These are phyloP conservation scores for Anas bahamensis DNA, from an alignment of 2,797 vertebrate species.

Conservation along the genomic window DNA sequence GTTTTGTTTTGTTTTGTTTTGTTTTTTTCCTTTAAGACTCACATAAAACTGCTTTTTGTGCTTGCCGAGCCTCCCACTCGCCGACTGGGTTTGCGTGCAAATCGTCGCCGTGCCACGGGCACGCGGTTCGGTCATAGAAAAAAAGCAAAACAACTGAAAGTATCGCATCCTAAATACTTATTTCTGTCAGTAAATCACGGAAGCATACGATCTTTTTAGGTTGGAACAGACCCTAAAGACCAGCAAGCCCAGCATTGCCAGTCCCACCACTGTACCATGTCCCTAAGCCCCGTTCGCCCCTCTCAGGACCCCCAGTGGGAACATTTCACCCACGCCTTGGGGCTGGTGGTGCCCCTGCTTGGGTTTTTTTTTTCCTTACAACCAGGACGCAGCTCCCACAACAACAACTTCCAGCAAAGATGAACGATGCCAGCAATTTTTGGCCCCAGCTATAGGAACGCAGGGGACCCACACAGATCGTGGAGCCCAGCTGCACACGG, in stretches of 20 bases:
- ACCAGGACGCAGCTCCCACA: background rate
- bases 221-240: too few relatives aligned
- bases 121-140: background rate
- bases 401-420: background rate
- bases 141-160: background rate
- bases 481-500: too few relatives aligned
- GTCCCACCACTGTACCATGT: background rate
- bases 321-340: background rate
- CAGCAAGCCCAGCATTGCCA: background rate
- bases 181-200: background rate
- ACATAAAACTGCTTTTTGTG: background rate
- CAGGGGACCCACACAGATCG: background rate
- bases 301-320: background rate
- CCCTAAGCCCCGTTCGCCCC: background rate
- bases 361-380: background rate
- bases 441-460: background rate
- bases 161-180: background rate
- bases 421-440: background rate
- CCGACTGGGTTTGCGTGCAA: background rate
- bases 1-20: too few relatives aligned
- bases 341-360: background rate
- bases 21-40: background rate
- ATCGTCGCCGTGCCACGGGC: background rate
- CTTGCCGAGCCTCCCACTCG: background rate
- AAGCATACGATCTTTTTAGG: background rate